phyloP scores from a whole-genome alignment of 2,888 invertebrate genomes.

The Oscheius sp. region DNA sequence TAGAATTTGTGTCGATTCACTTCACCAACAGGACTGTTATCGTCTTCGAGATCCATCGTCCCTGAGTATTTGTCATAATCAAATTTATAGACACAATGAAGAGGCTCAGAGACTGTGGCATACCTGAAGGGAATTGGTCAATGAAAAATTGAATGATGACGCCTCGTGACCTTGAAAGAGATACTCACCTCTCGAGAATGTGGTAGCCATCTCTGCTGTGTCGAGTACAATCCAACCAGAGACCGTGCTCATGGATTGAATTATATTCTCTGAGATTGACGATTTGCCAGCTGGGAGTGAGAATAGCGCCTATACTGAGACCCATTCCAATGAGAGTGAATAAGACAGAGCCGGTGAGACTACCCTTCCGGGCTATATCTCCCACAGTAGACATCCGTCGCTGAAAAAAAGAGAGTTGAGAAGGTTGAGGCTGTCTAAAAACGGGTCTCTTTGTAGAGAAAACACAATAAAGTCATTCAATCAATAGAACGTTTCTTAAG shows the following conservation, averaged over 20 bases:
- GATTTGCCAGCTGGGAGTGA: conserved; percentile 69
- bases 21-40: conserved; percentile 69
- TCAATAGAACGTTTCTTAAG: too few relatives aligned
- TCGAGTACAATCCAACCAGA: conserved; percentile 69
- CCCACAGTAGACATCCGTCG: conserved; percentile 46
- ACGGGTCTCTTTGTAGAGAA: too few relatives aligned
- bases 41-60: conserved; percentile 68
- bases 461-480: too few relatives aligned
- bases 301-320: conserved; percentile 66
- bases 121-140: conserved; percentile 49
- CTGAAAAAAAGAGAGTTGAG: too few relatives aligned
- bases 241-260: conserved; percentile 68
- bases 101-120: conserved; percentile 65
- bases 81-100: conserved; percentile 70
- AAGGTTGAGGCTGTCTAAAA: too few relatives aligned
- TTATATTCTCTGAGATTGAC: conserved; percentile 68
- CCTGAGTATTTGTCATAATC: conserved; percentile 70
- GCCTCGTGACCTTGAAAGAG: too few relatives aligned
- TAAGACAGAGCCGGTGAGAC: conserved; percentile 56
- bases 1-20: conserved; percentile 69
- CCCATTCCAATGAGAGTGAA: conserved; percentile 66
- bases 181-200: conserved; percentile 62
- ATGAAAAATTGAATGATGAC: neutral
- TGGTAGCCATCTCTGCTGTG: conserved; percentile 67
- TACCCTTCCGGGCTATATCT: conserved; percentile 56